Evolutionary conservation across 2,113 vertebrate genomes (phyloP).

Genomic region (Charadrius vociferus): DNA sequence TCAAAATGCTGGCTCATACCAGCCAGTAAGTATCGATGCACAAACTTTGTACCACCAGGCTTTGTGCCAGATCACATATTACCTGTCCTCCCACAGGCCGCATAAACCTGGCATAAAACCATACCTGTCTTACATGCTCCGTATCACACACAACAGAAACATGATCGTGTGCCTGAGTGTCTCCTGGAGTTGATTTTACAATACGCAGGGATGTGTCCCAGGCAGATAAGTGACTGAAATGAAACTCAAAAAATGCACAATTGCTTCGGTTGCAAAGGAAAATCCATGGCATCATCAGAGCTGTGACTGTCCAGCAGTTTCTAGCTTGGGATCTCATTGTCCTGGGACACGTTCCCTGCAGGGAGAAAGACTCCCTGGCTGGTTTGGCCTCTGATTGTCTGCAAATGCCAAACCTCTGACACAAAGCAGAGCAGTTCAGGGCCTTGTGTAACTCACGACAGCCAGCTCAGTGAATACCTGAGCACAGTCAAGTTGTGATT

Average conservation of each 20-base stretch:
- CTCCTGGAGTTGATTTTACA: background rate
- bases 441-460: background rate
- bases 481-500: background rate
- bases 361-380: background rate
- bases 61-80: background rate
- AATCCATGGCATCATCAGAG: accelerated
- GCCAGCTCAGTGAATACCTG: background rate
- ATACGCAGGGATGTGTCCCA: background rate
- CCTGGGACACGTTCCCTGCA: background rate
- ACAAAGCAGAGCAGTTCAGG: background rate
- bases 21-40: background rate
- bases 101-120: background rate
- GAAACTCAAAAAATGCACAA: background rate
- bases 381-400: background rate
- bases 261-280: background rate
- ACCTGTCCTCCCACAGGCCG: background rate
- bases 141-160: background rate
- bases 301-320: background rate
- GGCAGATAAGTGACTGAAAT: background rate
- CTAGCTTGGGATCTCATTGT: background rate
- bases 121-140: background rate
- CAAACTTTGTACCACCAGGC: background rate
- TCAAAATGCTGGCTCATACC: background rate
- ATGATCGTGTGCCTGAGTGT: accelerated
- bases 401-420: background rate